A percentile compares a stretch with the other conserved stretches of the same genome.
Evolutionary conservation across 92 coral and sea anemone genomes (phyloP).

Genomic region (Montipora capitata): DNA sequence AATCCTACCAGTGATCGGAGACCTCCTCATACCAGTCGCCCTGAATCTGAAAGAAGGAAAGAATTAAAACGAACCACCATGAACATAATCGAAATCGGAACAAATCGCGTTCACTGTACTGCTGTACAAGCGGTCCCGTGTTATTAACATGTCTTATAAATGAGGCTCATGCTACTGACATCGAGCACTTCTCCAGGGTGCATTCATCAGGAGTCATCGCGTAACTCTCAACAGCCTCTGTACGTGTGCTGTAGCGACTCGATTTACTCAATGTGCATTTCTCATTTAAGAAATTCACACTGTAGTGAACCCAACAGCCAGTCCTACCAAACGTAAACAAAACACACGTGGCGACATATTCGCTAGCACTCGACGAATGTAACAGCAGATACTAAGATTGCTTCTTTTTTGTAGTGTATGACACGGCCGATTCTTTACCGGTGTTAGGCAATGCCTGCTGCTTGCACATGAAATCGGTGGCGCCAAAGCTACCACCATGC

Average conservation of each 20-base stretch:
- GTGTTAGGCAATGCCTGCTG: neutral
- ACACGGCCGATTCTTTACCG: slow-evolving; percentile 35
- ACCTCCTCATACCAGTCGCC: slow-evolving; percentile 78
- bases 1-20: slow-evolving; percentile 50
- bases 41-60: slow-evolving; percentile 46
- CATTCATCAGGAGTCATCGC: neutral
- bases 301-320: slow-evolving; percentile 19
- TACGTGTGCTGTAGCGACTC: neutral
- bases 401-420: slow-evolving; percentile 2
- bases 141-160: slow-evolving; percentile 15
- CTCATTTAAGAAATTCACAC: neutral
- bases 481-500: slow-evolving; percentile 11
- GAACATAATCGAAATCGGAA: neutral
- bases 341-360: slow-evolving; percentile 90
- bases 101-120: slow-evolving; percentile 5
- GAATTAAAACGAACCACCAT: neutral
- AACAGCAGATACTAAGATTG: neutral
- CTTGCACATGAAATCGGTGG: slow-evolving; percentile 18
- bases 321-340: slow-evolving; percentile 87
- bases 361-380: slow-evolving; percentile 20
- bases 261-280: neutral
- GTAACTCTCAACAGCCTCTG: neutral
- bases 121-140: slow-evolving; percentile 8
- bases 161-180: slow-evolving; percentile 22
- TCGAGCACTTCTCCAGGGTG: neutral